A percentile compares a stretch with the other conserved stretches of the same genome.
Evolutionary conservation across 2,888 invertebrate species (phyloP).

Genomic region (Parascotia fuliginaria): DNA sequence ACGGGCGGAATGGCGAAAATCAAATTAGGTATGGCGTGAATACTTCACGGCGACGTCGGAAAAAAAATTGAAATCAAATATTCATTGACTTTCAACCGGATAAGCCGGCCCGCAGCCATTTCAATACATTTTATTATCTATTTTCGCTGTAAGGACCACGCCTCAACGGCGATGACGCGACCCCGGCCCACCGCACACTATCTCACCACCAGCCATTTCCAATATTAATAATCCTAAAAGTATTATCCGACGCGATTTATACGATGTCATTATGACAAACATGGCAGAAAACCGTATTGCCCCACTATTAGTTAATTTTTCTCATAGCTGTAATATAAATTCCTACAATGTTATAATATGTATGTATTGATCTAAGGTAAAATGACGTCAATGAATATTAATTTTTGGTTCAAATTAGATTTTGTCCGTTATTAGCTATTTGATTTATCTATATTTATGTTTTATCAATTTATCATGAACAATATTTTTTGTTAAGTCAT

Average conservation of each 20-base stretch:
- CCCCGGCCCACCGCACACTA: conserved; percentile 28
- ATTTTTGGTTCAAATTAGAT: no score
- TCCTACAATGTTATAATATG: no score
- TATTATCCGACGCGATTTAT: conserved; percentile 29
- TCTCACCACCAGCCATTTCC: conserved; percentile 22
- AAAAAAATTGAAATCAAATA: conserved; percentile 86
- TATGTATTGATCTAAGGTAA: no score
- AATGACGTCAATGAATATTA: no score
- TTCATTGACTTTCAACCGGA: conserved; percentile 86
- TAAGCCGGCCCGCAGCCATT: conserved; percentile 84
- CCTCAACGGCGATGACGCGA: conserved; percentile 52
- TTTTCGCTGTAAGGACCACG: conserved; percentile 72
- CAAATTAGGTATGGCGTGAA: conserved; percentile 86
- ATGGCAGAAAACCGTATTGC: conserved; percentile 9
- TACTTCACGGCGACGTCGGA: conserved; percentile 85
- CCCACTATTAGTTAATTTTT: not conserved
- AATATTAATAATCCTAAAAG: conserved; percentile 32
- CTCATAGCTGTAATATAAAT: conserved; percentile 12
- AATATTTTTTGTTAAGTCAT: conserved; percentile 12
- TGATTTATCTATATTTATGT: conserved; percentile 21
- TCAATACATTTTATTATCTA: conserved; percentile 86
- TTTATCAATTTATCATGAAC: conserved; percentile 22
- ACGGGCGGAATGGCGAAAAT: conserved; percentile 84
- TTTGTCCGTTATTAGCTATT: no score
- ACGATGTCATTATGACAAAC: conserved; percentile 7